Evolutionary conservation across 92 coral and sea anemone species (phyloP).

Genomic region (Umimayanthus chanpuru): DNA sequence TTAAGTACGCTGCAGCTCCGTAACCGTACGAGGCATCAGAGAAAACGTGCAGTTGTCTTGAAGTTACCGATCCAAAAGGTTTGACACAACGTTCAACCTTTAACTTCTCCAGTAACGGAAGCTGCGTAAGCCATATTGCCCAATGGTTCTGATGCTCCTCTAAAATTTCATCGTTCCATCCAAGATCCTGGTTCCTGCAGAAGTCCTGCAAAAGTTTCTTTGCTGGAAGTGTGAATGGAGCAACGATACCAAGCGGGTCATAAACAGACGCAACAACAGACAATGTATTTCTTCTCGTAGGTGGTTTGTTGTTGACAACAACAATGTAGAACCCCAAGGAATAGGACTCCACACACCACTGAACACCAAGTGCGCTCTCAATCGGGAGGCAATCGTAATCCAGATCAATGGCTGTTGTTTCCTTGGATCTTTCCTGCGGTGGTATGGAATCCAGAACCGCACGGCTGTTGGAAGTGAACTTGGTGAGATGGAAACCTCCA

Average conservation of each 20-base stretch:
- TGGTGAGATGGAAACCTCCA: no score
- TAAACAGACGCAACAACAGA: constrained; percentile 60
- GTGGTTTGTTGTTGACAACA: constrained; percentile 31
- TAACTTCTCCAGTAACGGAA: constrained; percentile 55
- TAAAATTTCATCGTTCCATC: constrained; percentile 74
- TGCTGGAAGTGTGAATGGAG: constrained; percentile 60
- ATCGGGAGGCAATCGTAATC: constrained; percentile 42
- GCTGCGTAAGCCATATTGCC: constrained; percentile 66
- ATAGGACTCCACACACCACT: constrained; percentile 69
- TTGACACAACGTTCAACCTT: constrained; percentile 60
- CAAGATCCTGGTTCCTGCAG: constrained; percentile 46
- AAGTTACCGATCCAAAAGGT: constrained; percentile 65
- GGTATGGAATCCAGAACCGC: no score
- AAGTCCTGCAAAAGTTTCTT: constrained; percentile 64
- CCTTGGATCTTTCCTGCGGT: neutral
- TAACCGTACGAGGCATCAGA: constrained; percentile 45
- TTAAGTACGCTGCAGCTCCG: constrained; percentile 65
- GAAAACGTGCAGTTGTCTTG: constrained; percentile 62
- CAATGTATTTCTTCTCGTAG: constrained; percentile 71
- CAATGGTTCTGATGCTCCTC: constrained; percentile 48
- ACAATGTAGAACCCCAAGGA: constrained; percentile 48
- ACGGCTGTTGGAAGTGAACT: no score
- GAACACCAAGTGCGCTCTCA: constrained; percentile 65
- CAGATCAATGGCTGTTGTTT: constrained; percentile 10
- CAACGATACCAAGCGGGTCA: constrained; percentile 69